Conservation (phyloP, 2,113 vertebrate genomes). For the Naja naja region DNA sequence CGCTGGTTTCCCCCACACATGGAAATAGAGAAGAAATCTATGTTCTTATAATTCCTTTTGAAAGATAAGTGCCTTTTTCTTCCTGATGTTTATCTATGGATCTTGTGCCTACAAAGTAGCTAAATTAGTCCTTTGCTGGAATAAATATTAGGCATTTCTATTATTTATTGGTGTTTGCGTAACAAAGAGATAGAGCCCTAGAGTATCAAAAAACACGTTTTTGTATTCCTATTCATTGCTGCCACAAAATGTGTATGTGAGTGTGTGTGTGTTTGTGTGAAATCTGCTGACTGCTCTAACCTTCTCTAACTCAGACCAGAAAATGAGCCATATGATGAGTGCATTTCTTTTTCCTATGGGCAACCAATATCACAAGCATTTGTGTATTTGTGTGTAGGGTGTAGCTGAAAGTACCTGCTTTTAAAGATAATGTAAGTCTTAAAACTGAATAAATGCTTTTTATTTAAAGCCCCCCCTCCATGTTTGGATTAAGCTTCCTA, state of each 20-base stretch:
- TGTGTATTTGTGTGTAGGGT: constrained; percentile 58
- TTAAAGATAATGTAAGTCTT: constrained; percentile 68
- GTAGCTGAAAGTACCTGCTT: constrained; percentile 59
- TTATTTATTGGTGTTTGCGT: constrained; percentile 17
- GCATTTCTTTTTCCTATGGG: constrained; percentile 51
- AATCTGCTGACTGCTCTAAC: constrained; percentile 22
- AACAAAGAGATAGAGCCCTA: not conserved
- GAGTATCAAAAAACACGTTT: not conserved
- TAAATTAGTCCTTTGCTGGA: constrained; percentile 15
- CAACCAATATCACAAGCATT: constrained; percentile 50
- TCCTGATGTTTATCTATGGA: not conserved
- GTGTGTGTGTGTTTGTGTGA: accelerated
- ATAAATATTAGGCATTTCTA: constrained; percentile 35
- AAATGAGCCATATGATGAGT: constrained; percentile 42
- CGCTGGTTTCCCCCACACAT: not conserved
- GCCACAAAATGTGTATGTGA: not conserved
- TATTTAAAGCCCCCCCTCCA: constrained; percentile 75
- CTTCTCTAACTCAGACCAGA: constrained; percentile 54
- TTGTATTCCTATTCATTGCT: constrained; percentile 14
- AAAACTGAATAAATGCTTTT: constrained; percentile 77
- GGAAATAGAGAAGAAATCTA: not conserved
- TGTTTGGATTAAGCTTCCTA: constrained; percentile 71
- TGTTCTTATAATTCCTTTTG: not conserved
- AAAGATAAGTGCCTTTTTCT: not conserved
- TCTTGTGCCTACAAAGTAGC: not conserved